A percentile compares a stretch with the other conserved stretches of the same genome.
These are phyloP conservation scores for Drosophila ustulata DNA, from an alignment of 2,888 invertebrate species.

Conservation along the genomic window DNA sequence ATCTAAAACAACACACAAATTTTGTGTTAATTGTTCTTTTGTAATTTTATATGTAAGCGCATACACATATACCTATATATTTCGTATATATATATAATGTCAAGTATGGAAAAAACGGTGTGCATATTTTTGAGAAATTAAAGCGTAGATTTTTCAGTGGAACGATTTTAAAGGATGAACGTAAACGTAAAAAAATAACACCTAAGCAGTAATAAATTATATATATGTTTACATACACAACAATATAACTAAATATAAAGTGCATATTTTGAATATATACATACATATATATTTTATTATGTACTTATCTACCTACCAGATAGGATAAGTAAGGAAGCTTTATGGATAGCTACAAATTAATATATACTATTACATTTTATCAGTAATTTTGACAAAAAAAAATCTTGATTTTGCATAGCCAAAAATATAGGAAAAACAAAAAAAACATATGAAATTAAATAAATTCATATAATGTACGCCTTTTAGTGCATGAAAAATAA, in stretches of 20 bases:
- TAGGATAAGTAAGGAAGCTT: slow-evolving; percentile 57
- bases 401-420: slow-evolving; percentile 2
- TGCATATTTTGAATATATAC: slow-evolving; percentile 52
- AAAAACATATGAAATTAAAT: not conserved
- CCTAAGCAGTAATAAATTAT: slow-evolving; percentile 45
- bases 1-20: slow-evolving; percentile 34
- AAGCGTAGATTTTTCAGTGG: slow-evolving; percentile 60
- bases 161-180: slow-evolving; percentile 54
- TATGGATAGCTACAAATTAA: slow-evolving; percentile 39
- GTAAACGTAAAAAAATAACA: slow-evolving; percentile 16
- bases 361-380: slow-evolving; percentile 8
- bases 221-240: slow-evolving; percentile 35
- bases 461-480: slow-evolving; percentile 9
- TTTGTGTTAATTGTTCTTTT: slow-evolving; percentile 65
- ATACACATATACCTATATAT: slow-evolving; percentile 35
- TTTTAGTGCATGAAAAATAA: slow-evolving; percentile 16
- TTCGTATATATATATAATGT: slow-evolving; percentile 34
- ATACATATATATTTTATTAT: slow-evolving; percentile 58
- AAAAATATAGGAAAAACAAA: slow-evolving; percentile 25
- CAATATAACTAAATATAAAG: slow-evolving; percentile 22
- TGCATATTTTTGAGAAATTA: slow-evolving; percentile 73
- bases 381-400: slow-evolving; percentile 18
- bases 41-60: slow-evolving; percentile 66
- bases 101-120: slow-evolving; percentile 39
- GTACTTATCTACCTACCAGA: slow-evolving; percentile 54